Percentiles rank a stretch among this genome's conserved stretches.
Evolutionary conservation across 2,888 invertebrate species (phyloP).

Genomic region (Heliconius ethilla): DNA sequence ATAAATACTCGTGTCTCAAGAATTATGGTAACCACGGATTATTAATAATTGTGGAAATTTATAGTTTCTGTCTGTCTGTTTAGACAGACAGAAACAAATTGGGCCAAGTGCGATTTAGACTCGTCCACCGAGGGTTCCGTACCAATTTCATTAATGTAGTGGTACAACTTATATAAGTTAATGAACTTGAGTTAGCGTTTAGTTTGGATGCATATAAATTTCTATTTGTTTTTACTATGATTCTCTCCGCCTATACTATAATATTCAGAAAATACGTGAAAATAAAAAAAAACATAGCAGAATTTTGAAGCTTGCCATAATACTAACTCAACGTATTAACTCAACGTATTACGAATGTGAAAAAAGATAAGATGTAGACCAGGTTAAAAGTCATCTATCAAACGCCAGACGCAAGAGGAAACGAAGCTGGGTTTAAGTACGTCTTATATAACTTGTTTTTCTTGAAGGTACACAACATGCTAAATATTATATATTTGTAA

Average conservation of each 20-base stretch:
- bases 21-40: not conserved
- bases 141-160: too few species aligned
- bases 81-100: too few species aligned
- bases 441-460: conserved; percentile 7
- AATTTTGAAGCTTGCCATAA: not conserved
- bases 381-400: conserved; percentile 35
- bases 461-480: not conserved
- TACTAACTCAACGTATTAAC: not conserved
- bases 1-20: not conserved
- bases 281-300: not conserved
- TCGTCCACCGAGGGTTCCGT: too few species aligned
- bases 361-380: conserved; percentile 13
- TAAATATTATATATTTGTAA: not conserved
- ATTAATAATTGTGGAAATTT: not conserved
- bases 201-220: too few species aligned
- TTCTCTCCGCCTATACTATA: too few species aligned
- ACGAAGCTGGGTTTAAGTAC: not conserved
- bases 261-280: too few species aligned
- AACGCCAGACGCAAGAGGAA: conserved; percentile 16
- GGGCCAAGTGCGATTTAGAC: too few species aligned
- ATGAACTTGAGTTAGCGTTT: too few species aligned
- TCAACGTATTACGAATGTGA: not conserved
- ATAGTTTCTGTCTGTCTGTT: too few species aligned
- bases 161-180: too few species aligned
- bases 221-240: too few species aligned